These are phyloP conservation scores for Drosophila leonis DNA, from an alignment of 2,888 invertebrate genomes.

Conservation along the genomic window DNA sequence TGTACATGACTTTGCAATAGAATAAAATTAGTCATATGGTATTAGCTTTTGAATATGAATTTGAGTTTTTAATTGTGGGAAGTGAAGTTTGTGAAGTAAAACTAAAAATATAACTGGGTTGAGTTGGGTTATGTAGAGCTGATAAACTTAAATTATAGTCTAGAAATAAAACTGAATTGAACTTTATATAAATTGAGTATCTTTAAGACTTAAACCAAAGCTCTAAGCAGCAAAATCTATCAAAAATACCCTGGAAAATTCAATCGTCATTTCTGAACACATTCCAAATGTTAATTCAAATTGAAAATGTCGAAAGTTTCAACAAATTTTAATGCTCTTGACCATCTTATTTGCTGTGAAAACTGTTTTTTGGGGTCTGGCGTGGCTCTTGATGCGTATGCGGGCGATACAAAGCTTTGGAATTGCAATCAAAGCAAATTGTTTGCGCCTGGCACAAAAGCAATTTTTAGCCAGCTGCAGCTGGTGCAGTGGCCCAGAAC, in stretches of 20 bases:
- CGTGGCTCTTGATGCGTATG: background rate
- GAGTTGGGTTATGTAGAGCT: too few species aligned
- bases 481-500: slow-evolving; percentile 1
- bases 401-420: slow-evolving; percentile 23
- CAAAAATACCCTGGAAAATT: too few species aligned
- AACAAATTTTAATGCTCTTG: background rate
- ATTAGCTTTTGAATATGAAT: background rate
- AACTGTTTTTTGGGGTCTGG: background rate
- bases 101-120: too few species aligned
- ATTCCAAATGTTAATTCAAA: background rate
- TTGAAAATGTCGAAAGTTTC: background rate
- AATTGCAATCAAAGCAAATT: slow-evolving; percentile 42
- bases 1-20: background rate
- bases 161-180: too few species aligned
- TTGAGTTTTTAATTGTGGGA: too few species aligned
- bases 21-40: background rate
- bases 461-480: slow-evolving; percentile 26
- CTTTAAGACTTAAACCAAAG: too few species aligned
- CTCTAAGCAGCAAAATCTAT: too few species aligned
- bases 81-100: too few species aligned
- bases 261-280: too few species aligned
- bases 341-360: background rate
- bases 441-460: slow-evolving; percentile 22
- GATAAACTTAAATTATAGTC: too few species aligned
- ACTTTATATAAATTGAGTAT: too few species aligned